Evolutionary conservation across 2,797 vertebrate genomes (phyloP), one percentile per base, ranked within the genome.

Genomic region (Esox lucius): DNA sequence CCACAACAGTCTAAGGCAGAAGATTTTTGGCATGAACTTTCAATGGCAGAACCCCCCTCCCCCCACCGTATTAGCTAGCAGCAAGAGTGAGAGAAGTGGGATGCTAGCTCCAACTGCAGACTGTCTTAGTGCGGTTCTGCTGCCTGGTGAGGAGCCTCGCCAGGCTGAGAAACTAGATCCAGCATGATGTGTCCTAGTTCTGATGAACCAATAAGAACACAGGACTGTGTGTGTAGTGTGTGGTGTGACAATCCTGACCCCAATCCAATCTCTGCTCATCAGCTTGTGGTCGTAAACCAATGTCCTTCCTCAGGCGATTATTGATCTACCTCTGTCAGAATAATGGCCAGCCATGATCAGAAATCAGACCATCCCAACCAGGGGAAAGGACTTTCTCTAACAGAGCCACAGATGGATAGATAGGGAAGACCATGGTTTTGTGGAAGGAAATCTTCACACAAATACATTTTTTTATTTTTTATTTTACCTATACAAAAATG

Each of bases 151-250:
- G 28, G 4, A 65, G 15, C 28, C 42, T 46, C 42, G 12, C 12
- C 87, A 74, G 90, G 89, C 88, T 87, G 72, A 83, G 87, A 90
- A 86, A 19, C 48, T 74, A 31, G n/a, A 42, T 70, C 68, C 26
- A 48, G 7, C 24, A 39, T 24, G 90, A 81, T 87, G 89, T 94
- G 95, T 90, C 95, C 95, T 95, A 95, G 87, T 95, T 96, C 87
- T 87, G 85, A 85, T 84, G 75, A 86, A 87, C 81, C 87, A 80
- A 88, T 87, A 89, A 87, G 88, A 87, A 89, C 87, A 77, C 86
- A 5, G 22, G 11, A 66, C 39, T 33, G 49, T 24, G 53, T 78
- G 59, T 62, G 46, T 28, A 5, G 72, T 56, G 65, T 28, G 76
- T 11, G 46, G 64, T 78, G 62, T 61, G 49, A n/a, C 71, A 31